A percentile compares a stretch with the other conserved stretches of the same genome.
Conservation (phyloP, 2,113 vertebrate species). For the Zootoca vivipara region DNA sequence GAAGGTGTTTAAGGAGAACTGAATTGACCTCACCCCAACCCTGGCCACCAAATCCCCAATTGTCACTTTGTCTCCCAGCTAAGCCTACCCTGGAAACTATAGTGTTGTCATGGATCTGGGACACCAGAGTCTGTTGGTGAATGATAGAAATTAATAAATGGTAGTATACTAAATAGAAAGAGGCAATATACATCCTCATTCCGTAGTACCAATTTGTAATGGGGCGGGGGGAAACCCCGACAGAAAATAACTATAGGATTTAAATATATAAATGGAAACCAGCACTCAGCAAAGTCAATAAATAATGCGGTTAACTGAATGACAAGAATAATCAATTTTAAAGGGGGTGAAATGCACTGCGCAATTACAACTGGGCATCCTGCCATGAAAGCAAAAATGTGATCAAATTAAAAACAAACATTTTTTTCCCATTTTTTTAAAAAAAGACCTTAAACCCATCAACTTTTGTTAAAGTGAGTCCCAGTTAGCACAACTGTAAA, state of each 20-base stretch:
- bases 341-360: constrained; percentile 1
- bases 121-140: no score
- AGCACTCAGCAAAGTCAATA: constrained; percentile 16
- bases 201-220: constrained; percentile 1
- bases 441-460: constrained; percentile 6
- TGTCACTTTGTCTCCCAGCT: not conserved
- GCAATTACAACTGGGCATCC: not conserved
- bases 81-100: no score
- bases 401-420: constrained; percentile 14
- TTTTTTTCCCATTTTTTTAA: not conserved
- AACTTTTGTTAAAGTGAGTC: constrained; percentile 29
- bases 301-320: not conserved
- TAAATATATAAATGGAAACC: not conserved
- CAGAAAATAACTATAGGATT: not conserved
- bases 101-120: no score
- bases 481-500: constrained; percentile 7
- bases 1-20: no score
- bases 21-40: no score
- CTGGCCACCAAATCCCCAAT: no score
- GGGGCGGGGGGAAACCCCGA: not conserved
- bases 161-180: not conserved
- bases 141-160: no score
- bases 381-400: constrained; percentile 29
- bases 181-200: not conserved
- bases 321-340: not conserved